These are phyloP conservation scores for Helleia helle DNA, from an alignment of 2,888 invertebrate genomes.

Conservation along the genomic window DNA sequence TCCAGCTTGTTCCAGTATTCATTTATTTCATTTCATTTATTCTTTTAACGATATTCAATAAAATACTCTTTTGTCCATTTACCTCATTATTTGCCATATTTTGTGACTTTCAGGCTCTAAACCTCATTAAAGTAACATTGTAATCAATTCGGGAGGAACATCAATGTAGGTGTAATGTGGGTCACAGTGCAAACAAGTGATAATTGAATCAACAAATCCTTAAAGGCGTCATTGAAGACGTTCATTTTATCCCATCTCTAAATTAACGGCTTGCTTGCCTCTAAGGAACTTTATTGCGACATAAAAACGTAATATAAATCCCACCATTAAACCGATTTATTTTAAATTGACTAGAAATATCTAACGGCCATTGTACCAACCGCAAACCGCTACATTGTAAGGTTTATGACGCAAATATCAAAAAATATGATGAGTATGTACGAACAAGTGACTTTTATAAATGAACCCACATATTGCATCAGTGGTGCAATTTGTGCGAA, in stretches of 20 bases:
- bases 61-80: too few relatives aligned
- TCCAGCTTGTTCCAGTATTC: too few relatives aligned
- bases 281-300: constrained; percentile 56
- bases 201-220: constrained; percentile 20
- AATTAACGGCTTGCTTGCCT: constrained; percentile 56
- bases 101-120: too few relatives aligned
- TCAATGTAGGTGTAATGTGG: too few relatives aligned
- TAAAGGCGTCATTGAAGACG: constrained; percentile 22
- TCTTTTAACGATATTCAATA: too few relatives aligned
- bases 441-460: too few relatives aligned
- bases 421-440: not conserved
- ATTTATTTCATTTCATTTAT: too few relatives aligned
- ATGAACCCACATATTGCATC: too few relatives aligned
- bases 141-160: too few relatives aligned
- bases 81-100: too few relatives aligned
- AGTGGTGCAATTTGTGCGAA: too few relatives aligned
- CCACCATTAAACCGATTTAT: constrained; percentile 46
- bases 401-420: not conserved
- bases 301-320: constrained; percentile 61
- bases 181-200: constrained; percentile 8
- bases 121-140: too few relatives aligned
- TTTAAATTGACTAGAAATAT: constrained; percentile 65
- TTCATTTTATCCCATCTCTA: constrained; percentile 46
- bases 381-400: constrained; percentile 11
- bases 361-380: constrained; percentile 26